phyloP scores from a whole-genome alignment of 2,113 vertebrate species.

The Cololabis saira region DNA sequence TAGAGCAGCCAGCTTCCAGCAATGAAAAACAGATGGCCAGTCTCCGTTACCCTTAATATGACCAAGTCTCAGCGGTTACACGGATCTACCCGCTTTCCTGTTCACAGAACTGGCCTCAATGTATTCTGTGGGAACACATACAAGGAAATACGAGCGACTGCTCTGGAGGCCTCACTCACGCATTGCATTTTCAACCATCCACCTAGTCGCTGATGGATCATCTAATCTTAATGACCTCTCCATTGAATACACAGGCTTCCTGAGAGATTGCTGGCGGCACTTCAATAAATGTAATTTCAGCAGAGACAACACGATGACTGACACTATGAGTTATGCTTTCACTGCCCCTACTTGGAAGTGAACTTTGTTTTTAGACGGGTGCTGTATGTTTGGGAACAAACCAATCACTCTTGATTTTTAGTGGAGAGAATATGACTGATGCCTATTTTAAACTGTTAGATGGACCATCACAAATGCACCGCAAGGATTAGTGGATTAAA shows the following conservation, averaged over 20 bases:
- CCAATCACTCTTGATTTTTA: not conserved
- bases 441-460: not conserved
- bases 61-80: slow-evolving; percentile 9
- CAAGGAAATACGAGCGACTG: slow-evolving; percentile 8
- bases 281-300: slow-evolving; percentile 36
- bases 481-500: not conserved
- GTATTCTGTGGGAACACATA: slow-evolving; percentile 23
- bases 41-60: slow-evolving; percentile 11
- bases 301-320: slow-evolving; percentile 1
- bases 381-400: slow-evolving; percentile 18
- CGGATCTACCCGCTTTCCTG: slow-evolving; percentile 13
- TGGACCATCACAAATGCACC: not conserved
- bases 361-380: slow-evolving; percentile 14
- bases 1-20: not conserved
- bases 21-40: slow-evolving; percentile 14
- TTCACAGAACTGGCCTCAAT: slow-evolving; percentile 1
- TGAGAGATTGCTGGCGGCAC: slow-evolving; percentile 5
- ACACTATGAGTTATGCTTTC: slow-evolving; percentile 1
- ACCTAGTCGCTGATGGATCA: slow-evolving; percentile 15
- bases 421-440: slow-evolving; percentile 6
- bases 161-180: not conserved
- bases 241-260: slow-evolving; percentile 34
- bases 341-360: not conserved
- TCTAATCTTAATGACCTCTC: slow-evolving; percentile 33
- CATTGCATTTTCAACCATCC: not conserved